Evolutionary conservation across 2,797 vertebrate species (phyloP).

Genomic region (Coregonus suidteri): DNA sequence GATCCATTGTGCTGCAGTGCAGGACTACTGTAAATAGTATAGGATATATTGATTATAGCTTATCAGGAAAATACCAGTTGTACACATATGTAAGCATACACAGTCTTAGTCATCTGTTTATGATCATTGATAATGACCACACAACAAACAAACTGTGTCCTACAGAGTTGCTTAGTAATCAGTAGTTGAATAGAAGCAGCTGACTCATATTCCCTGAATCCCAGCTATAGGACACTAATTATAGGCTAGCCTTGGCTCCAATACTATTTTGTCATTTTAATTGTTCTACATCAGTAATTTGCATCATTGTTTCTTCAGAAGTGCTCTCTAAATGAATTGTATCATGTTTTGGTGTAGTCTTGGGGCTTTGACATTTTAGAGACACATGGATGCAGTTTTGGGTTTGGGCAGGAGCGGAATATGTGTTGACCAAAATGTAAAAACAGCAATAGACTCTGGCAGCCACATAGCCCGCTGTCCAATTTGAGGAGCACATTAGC

Average conservation of each 20-base stretch:
- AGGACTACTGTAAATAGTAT: neutral
- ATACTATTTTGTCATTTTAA: neutral
- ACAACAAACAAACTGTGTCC: neutral
- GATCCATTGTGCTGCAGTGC: neutral
- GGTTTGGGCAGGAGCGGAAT: conserved; percentile 23
- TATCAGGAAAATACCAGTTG: neutral
- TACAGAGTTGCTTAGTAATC: neutral
- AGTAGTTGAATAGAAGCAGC: neutral
- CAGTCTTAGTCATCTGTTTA: neutral
- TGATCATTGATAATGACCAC: neutral
- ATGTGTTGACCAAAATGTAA: neutral
- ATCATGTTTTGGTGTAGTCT: neutral
- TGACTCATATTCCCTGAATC: neutral
- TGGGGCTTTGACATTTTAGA: conserved; percentile 41
- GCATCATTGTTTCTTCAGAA: neutral
- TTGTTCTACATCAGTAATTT: neutral
- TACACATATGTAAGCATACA: neutral
- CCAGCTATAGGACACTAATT: conserved; percentile 4
- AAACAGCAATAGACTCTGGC: neutral
- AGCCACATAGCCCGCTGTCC: neutral
- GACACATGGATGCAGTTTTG: conserved; percentile 27
- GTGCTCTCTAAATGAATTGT: neutral
- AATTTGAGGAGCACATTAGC: neutral
- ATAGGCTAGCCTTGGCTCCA: neutral
- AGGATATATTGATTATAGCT: neutral